Conservation (phyloP, 2,113 vertebrate genomes). For the Hippocampus barbouri region DNA sequence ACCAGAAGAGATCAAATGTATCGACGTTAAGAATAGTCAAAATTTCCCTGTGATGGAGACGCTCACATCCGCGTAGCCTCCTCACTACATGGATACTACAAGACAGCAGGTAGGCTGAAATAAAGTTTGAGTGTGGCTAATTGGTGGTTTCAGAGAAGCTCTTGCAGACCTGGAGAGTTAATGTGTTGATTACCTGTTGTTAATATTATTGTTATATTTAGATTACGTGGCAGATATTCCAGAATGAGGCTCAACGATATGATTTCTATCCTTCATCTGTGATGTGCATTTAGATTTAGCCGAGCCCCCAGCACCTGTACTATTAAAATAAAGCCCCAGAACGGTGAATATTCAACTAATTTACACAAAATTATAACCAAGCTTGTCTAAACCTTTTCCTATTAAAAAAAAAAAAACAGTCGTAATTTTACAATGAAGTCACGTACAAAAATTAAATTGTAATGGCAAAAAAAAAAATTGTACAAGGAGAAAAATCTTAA, state of each 20-base stretch:
- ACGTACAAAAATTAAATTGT: too few species aligned
- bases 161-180: neutral
- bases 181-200: neutral
- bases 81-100: constrained; percentile 15
- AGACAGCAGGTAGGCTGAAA: constrained; percentile 44
- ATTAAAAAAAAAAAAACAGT: too few species aligned
- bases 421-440: too few species aligned
- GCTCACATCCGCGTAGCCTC: constrained; percentile 17
- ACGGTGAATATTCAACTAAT: neutral
- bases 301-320: neutral
- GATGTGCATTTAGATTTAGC: neutral
- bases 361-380: neutral
- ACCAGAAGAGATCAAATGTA: too few species aligned
- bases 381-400: neutral
- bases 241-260: neutral
- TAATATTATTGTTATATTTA: neutral
- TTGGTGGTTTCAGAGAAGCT: neutral
- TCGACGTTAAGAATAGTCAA: neutral
- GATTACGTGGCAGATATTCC: neutral
- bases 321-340: neutral
- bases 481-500: too few species aligned
- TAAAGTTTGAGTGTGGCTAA: constrained; percentile 1
- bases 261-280: neutral
- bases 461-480: too few species aligned
- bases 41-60: constrained; percentile 30